Conservation (phyloP, 2,888 invertebrate genomes). For the Andrena camellia region DNA sequence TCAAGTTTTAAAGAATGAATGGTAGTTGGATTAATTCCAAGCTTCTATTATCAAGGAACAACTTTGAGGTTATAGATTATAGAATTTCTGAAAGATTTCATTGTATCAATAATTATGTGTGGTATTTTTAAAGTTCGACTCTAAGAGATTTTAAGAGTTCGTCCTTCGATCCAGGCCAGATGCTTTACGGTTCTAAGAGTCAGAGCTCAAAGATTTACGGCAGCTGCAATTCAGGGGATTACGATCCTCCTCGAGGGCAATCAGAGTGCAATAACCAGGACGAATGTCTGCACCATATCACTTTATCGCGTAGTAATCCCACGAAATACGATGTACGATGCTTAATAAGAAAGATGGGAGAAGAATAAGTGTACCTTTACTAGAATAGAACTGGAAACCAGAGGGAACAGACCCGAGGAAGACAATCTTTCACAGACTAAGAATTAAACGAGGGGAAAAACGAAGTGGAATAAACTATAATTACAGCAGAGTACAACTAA, state of each 20-base stretch:
- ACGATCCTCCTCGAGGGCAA: slow-evolving; percentile 32
- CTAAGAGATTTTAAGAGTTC: neutral
- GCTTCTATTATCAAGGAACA: neutral
- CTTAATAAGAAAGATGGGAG: neutral
- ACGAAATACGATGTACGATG: slow-evolving; percentile 9
- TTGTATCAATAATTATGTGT: too few relatives aligned
- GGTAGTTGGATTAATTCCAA: neutral
- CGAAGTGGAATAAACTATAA: neutral
- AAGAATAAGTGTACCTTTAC: neutral
- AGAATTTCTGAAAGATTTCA: neutral
- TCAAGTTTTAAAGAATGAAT: too few relatives aligned
- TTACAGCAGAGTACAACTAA: neutral
- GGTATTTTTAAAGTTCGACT: neutral
- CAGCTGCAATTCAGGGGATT: slow-evolving; percentile 26
- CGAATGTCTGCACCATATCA: slow-evolving; percentile 21
- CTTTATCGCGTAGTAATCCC: slow-evolving; percentile 17
- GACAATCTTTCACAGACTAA: neutral
- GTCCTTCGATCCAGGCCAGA: neutral
- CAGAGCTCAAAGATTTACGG: slow-evolving; percentile 44
- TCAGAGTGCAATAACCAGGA: slow-evolving; percentile 40
- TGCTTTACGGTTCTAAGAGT: slow-evolving; percentile 36
- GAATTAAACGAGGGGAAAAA: neutral
- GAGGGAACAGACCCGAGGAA: neutral
- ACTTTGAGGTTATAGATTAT: neutral
- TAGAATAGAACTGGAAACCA: neutral